These are phyloP conservation scores for Petrocephalus microphthalmus DNA, from an alignment of 2,113 vertebrate genomes.

Conservation along the genomic window DNA sequence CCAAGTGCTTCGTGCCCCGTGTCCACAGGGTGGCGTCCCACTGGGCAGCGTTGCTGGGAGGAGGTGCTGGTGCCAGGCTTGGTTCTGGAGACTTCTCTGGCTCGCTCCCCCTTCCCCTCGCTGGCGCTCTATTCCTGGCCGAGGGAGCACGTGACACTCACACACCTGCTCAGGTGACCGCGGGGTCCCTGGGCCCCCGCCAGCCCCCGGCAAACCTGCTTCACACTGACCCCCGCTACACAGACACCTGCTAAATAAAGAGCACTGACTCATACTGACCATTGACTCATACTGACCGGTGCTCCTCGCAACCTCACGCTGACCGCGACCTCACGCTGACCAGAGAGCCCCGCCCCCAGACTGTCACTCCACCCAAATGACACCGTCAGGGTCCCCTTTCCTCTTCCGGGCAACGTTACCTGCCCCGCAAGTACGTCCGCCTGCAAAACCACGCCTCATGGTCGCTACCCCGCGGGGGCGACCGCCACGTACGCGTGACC, in stretches of 20 bases:
- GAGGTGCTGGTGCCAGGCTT: neutral
- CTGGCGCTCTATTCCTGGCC: neutral
- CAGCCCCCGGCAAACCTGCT: constrained; percentile 1
- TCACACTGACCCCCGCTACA: neutral
- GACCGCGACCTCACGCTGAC: neutral
- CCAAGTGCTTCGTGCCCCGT: neutral
- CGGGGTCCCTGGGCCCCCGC: neutral
- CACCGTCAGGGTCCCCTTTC: neutral
- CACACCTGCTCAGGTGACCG: neutral
- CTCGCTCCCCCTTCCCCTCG: neutral
- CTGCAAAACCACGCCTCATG: neutral
- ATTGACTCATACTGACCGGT: neutral
- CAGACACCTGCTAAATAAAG: constrained; percentile 2
- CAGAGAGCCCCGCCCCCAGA: neutral
- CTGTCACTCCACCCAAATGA: neutral
- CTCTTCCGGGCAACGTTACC: neutral
- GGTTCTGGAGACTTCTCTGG: neutral
- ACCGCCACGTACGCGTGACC: constrained; percentile 42
- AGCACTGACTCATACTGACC: constrained; percentile 1
- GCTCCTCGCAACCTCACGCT: neutral
- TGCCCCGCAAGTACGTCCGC: neutral
- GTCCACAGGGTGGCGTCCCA: neutral
- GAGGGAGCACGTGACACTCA: neutral
- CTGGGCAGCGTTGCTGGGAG: neutral
- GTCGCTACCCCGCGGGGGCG: neutral